phyloP scores from a whole-genome alignment of 1,140 invertebrate species.

The Penaeus japonicus region DNA sequence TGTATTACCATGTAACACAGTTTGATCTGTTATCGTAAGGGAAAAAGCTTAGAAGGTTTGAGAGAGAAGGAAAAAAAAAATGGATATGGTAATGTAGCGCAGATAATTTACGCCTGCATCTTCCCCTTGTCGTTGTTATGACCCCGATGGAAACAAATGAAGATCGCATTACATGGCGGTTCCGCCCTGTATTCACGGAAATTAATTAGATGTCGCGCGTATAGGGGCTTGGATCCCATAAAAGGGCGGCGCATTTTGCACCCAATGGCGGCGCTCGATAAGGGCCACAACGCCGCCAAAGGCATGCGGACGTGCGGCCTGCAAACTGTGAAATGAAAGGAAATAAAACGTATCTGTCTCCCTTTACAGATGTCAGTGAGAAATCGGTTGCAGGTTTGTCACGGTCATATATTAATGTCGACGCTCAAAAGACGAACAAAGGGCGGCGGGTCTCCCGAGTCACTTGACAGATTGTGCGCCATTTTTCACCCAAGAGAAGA shows the following conservation, averaged over 20 bases:
- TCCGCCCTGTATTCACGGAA: conserved; percentile 45
- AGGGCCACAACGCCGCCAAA: background rate
- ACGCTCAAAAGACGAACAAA: conserved; percentile 36
- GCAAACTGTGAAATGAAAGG: conserved; percentile 22
- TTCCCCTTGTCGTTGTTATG: conserved; percentile 39
- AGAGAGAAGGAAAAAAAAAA: no score
- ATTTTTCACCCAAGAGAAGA: conserved; percentile 14
- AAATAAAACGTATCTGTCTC: conserved; percentile 45
- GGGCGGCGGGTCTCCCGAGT: conserved; percentile 8
- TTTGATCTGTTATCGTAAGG: no score
- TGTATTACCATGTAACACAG: no score
- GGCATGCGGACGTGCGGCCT: background rate
- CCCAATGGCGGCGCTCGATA: background rate
- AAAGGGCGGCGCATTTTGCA: background rate
- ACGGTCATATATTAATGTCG: conserved; percentile 41
- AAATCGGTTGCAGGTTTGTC: conserved; percentile 33
- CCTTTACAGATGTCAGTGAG: conserved; percentile 42
- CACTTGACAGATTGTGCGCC: conserved; percentile 32
- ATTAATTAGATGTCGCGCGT: conserved; percentile 20
- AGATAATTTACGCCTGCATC: conserved; percentile 11
- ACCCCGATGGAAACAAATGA: conserved; percentile 49
- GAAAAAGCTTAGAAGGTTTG: no score
- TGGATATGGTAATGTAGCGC: background rate
- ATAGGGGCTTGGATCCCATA: background rate
- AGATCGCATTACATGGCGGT: conserved; percentile 47